Evolutionary conservation across 2,113 vertebrate species (phyloP), one percentile per base, ranked within the genome.

Genomic region (Rhadina sibilatrix): DNA sequence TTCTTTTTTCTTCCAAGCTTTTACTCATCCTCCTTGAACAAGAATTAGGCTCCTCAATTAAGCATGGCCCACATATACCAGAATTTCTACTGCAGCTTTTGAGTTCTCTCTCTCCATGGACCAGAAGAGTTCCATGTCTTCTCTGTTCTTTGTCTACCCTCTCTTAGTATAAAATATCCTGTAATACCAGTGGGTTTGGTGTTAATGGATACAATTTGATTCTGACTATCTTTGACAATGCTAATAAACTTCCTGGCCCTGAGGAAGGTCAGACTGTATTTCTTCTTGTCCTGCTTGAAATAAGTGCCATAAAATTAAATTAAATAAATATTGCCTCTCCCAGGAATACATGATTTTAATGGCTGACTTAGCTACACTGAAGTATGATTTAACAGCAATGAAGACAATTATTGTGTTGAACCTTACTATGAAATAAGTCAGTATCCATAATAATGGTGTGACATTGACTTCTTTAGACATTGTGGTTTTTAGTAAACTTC

Each of bases 291-390:
- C 27, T 76, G 21, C 50, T 93, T 97, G 84, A 96, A 95, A 93
- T 93, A 94, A 65, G 11, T 37, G 56, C 35, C 40, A 65, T 85
- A 66, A 94, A 93, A 94, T 94, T 89, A 93, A 93, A 95, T 95
- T 65, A 95, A 47, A 81, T 91, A 97, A 96, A 91, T 88, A 94
- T 95, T 92, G 42, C 40, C 49, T 92, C 24, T 94, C 89, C 91
- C 94, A 93, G 85, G 72, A 95, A 89, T 52, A 68, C 35, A 87
- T 44, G n/a, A 91, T 69, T 95, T 96, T 96, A 97, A 97, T 90
- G 82, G 66, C n/a, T 57, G 78, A 80, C 86, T 94, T 97, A 95
- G 74, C 57, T 88, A 94, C 47, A 65, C 44, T 56, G 94, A 94
- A 70, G 71, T 88, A 60, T 91, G 88, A 94, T 38, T 95, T 87